Evolutionary conservation across 2,797 vertebrate genomes (phyloP), one percentile per base, ranked within the genome.

Genomic region (Acipenser transmontanus): DNA sequence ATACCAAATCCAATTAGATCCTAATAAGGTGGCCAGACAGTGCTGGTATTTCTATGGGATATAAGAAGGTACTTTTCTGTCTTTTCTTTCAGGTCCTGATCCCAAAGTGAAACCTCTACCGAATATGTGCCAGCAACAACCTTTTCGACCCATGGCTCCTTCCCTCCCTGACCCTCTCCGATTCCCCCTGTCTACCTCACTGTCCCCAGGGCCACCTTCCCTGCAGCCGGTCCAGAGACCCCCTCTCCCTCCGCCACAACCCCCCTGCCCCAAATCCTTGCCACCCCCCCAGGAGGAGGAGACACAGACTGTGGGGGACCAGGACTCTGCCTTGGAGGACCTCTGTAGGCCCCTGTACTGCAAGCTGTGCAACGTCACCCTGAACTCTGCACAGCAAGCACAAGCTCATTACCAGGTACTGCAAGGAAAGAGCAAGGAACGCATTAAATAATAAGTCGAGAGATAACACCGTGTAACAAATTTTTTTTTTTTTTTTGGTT

Each of bases 351-450:
- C 97, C 50, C 85, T 99, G 62, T 97, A 94, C 88, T 99, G 97
- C 86, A 98, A 95, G 83, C 95, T 99, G 76, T 99, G 97, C 85
- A 98, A 98, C 72, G 95, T 98, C 74, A 97, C 95, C 59, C 90
- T 99, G 77, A 99, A 99, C 84, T 99, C 97, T 0, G 91, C 94
- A 1, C 97, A 99, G 78, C 97, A 99, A 85, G 97, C 96, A 61
- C 96, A 98, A 81, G 96, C 97, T 70, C 97, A 99, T 82, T 99
- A 99, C 85, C 96, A 99, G 96, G 97, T 98, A 59, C 9, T 64
- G 34, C 34, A 34, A 34, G 34, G 34, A 4, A 34, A 34, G 34
- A 34, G 34, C 1, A 34, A 34, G 34, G 34, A 34, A 34, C 4
- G 34, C 34, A 34, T 3, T 34, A 34, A 34, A 34, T 34, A 34